Conservation (phyloP, 2,797 vertebrate species). For the Phrynocephalus forsythii region DNA sequence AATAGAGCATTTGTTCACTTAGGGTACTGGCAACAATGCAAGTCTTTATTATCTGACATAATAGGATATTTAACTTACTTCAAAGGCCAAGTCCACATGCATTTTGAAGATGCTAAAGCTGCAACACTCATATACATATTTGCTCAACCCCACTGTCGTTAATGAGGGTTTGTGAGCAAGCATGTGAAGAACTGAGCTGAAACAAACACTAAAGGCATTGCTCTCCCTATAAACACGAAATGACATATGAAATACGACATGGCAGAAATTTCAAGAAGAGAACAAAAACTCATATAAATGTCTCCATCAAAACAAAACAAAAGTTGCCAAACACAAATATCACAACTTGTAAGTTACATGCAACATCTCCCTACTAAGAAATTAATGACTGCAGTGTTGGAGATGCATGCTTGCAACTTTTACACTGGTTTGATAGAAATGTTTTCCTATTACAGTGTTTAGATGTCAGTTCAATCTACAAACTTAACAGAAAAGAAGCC, state of each 20-base stretch:
- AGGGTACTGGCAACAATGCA: neutral
- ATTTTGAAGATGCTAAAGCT: neutral
- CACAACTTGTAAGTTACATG: neutral
- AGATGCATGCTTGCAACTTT: neutral
- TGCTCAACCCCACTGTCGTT: neutral
- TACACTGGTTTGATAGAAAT: neutral
- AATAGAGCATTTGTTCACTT: neutral
- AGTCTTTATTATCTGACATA: neutral
- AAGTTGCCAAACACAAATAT: neutral
- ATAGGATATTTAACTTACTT: neutral
- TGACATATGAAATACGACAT: neutral
- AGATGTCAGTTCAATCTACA: neutral
- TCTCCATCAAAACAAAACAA: neutral
- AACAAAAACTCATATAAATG: neutral
- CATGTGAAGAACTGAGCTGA: neutral
- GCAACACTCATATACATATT: neutral
- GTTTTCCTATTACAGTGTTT: neutral
- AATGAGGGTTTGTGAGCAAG: neutral
- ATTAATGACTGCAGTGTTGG: neutral
- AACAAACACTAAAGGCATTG: neutral
- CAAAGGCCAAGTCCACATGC: neutral
- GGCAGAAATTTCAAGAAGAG: neutral
- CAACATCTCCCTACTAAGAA: neutral
- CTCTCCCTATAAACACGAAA: neutral
- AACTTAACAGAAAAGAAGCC: neutral